A percentile compares a stretch with the other conserved stretches of the same genome.
These are phyloP conservation scores for Bradypodion pumilum DNA, from an alignment of 2,797 vertebrate genomes.

Conservation along the genomic window DNA sequence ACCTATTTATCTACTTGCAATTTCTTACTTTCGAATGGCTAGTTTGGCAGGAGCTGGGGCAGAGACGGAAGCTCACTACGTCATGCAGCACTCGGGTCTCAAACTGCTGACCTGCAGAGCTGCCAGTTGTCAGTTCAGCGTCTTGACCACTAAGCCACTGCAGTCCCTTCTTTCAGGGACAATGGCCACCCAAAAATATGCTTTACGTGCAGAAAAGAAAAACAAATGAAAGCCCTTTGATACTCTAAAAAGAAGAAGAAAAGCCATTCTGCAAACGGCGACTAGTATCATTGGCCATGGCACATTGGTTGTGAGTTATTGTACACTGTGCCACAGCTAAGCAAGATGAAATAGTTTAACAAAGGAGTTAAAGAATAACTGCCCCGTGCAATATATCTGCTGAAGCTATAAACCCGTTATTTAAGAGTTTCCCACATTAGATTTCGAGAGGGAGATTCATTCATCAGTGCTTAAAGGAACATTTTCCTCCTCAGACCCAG, in stretches of 20 bases:
- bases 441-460: conserved; percentile 23
- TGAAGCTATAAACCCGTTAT: conserved; percentile 32
- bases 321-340: conserved; percentile 24
- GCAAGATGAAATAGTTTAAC: conserved; percentile 42
- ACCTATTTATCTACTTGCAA: no score
- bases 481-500: conserved; percentile 22
- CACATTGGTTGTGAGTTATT: conserved; percentile 49
- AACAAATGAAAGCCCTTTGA: conserved; percentile 18
- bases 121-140: no score
- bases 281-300: conserved; percentile 49
- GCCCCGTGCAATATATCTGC: conserved; percentile 10
- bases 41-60: no score
- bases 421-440: background rate
- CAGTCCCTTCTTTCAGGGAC: conserved; percentile 42
- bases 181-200: conserved; percentile 63
- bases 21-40: no score
- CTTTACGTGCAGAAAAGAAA: conserved; percentile 52
- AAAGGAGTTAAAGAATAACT: conserved; percentile 42
- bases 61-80: no score
- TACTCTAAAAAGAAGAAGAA: conserved; percentile 40
- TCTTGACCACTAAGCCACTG: no score
- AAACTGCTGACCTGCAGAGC: no score
- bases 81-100: no score
- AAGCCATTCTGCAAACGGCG: conserved; percentile 57
- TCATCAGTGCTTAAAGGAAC: conserved; percentile 23